These are phyloP conservation scores for Hyles vespertilio DNA, from an alignment of 1,140 invertebrate genomes.

Conservation along the genomic window DNA sequence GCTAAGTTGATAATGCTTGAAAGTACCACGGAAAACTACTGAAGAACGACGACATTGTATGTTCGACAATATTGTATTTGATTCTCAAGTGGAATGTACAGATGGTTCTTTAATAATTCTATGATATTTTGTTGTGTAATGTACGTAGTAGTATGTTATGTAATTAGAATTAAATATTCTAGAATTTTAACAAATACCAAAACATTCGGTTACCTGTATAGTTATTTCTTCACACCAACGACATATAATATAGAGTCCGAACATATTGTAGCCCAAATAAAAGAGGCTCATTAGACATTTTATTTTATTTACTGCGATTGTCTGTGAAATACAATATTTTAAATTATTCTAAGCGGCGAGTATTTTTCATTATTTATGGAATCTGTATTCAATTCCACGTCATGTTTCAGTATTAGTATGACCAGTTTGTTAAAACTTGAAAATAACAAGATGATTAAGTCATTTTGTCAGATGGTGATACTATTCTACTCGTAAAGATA, in stretches of 20 bases:
- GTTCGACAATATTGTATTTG: background rate
- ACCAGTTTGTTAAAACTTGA: no score
- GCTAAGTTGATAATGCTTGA: no score
- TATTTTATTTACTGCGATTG: constrained; percentile 31
- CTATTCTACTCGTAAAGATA: no score
- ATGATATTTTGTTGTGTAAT: background rate
- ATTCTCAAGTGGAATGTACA: no score
- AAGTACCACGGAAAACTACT: no score
- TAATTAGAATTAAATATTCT: background rate
- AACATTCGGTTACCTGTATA: constrained; percentile 33
- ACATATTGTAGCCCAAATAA: constrained; percentile 58
- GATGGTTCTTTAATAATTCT: background rate
- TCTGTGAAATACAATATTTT: constrained; percentile 30
- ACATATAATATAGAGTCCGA: constrained; percentile 47
- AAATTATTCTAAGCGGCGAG: background rate
- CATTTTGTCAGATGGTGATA: no score
- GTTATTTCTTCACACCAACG: constrained; percentile 61
- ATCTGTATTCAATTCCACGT: no score
- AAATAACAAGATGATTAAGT: no score
- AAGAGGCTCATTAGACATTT: constrained; percentile 52
- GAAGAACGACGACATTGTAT: background rate
- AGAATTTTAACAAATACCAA: background rate
- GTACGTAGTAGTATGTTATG: no score
- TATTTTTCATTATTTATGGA: no score
- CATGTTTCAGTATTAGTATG: no score